Evolutionary conservation across 2,888 invertebrate genomes (phyloP).

Genomic region (Sesia bembeciformis): DNA sequence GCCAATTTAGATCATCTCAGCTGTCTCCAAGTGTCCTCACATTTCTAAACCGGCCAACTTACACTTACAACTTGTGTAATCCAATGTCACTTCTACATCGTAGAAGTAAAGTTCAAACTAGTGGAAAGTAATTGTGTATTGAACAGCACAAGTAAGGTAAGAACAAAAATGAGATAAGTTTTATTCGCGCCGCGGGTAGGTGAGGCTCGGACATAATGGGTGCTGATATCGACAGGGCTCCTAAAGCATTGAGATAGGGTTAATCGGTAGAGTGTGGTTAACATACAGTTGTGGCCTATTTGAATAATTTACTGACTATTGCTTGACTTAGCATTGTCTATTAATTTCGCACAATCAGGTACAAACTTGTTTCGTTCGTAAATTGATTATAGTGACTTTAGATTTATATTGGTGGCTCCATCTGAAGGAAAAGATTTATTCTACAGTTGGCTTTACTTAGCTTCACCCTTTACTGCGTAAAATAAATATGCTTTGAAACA

Average conservation of each 20-base stretch:
- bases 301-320: no score
- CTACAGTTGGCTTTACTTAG: no score
- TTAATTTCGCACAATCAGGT: no score
- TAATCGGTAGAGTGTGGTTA: not conserved
- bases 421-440: no score
- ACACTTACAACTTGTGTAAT: not conserved
- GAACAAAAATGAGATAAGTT: conserved; percentile 47
- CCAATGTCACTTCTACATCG: no score
- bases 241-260: conserved; percentile 7
- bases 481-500: no score
- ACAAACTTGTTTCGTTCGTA: no score
- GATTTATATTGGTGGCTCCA: no score
- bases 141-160: conserved; percentile 26
- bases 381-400: no score
- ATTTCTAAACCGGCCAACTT: conserved; percentile 17
- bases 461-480: no score
- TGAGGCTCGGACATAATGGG: conserved; percentile 18
- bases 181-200: conserved; percentile 35
- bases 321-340: no score
- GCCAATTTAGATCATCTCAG: conserved; percentile 62
- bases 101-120: not conserved
- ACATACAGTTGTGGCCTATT: no score
- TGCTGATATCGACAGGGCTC: conserved; percentile 14
- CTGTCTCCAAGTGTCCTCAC: conserved; percentile 29
- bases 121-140: conserved; percentile 6